Conservation (phyloP, 1,140 invertebrate genomes). For the Bursaphelenchus mucronatus region DNA sequence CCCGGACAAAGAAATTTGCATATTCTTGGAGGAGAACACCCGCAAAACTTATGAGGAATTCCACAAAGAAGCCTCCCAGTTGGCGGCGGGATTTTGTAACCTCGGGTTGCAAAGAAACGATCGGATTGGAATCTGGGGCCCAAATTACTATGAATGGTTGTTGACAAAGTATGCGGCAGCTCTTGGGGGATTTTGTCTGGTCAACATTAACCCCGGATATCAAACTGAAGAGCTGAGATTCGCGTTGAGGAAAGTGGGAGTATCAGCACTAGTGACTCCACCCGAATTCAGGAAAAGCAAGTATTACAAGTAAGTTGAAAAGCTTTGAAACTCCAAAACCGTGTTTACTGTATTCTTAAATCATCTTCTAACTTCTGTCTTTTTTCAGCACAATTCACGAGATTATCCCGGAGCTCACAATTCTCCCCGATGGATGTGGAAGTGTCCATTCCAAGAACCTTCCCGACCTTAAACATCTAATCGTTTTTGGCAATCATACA, state of each 20-base stretch:
- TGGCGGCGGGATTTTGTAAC: slow-evolving; percentile 73
- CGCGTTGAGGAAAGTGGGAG: slow-evolving; percentile 66
- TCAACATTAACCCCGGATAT: slow-evolving; percentile 77
- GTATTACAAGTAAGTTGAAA: background rate
- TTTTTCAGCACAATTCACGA: too few relatives aligned
- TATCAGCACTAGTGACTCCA: background rate
- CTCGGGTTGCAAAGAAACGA: slow-evolving; percentile 75
- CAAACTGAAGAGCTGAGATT: slow-evolving; percentile 72
- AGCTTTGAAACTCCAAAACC: too few relatives aligned
- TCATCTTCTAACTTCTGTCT: background rate
- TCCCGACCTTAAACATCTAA: slow-evolving; percentile 1
- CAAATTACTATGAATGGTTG: slow-evolving; percentile 77
- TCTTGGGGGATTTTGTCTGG: slow-evolving; percentile 74
- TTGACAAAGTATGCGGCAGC: slow-evolving; percentile 72
- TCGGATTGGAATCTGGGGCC: slow-evolving; percentile 77
- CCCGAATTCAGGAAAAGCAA: background rate
- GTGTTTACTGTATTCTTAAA: too few relatives aligned
- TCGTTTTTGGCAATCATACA: background rate
- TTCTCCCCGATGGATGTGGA: too few relatives aligned
- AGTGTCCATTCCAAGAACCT: background rate
- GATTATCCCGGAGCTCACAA: too few relatives aligned
- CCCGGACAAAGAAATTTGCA: background rate
- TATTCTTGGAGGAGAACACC: background rate
- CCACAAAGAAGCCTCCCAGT: slow-evolving; percentile 46
- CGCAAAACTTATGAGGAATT: slow-evolving; percentile 4